Conservation (phyloP, 2,113 vertebrate genomes). For the Phainopepla nitens region DNA sequence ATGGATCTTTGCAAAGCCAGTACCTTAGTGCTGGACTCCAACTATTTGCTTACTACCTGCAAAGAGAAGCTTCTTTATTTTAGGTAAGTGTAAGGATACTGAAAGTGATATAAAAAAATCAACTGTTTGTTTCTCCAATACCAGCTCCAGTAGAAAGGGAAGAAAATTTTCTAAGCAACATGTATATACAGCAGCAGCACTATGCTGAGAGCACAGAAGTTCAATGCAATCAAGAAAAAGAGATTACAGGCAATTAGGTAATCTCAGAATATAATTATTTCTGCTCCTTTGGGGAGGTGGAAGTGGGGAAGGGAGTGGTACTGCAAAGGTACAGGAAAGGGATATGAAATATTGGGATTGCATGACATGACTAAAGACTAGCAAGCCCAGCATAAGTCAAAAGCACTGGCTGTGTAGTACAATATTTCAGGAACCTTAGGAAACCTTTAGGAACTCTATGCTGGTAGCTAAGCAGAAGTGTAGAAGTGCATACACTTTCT, state of each 20-base stretch:
- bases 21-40: neutral
- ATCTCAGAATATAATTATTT: neutral
- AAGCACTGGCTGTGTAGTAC: neutral
- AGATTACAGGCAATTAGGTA: neutral
- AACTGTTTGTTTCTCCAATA: neutral
- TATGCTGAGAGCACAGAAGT: neutral
- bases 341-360: neutral
- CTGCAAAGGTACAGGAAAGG: neutral
- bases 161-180: neutral
- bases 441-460: neutral
- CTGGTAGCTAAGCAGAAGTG: neutral
- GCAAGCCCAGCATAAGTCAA: neutral
- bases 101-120: neutral
- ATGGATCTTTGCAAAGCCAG: neutral
- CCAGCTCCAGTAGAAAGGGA: neutral
- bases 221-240: neutral
- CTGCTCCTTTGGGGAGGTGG: rapidly evolving
- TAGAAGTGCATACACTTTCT: neutral
- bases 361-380: neutral
- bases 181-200: neutral
- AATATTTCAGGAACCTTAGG: neutral
- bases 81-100: neutral
- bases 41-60: neutral
- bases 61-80: neutral
- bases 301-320: neutral